Percentiles rank a stretch among this genome's conserved stretches.
phyloP scores from a whole-genome alignment of 2,888 invertebrate species.

The Lissonota sp. region DNA sequence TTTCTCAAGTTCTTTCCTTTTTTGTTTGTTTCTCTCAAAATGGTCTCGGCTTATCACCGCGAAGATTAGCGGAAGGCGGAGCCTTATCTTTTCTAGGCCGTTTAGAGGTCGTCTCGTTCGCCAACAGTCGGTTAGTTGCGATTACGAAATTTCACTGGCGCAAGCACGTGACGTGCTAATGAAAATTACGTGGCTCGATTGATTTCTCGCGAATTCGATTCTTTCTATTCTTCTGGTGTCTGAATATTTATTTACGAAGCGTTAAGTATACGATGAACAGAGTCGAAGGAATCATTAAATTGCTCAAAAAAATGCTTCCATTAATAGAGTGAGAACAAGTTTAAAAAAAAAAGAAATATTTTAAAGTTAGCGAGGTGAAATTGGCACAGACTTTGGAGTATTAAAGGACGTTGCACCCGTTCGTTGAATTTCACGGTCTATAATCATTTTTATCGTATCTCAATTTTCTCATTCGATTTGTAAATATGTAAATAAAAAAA shows the following conservation, averaged over 20 bases:
- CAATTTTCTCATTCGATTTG: constrained; percentile 33
- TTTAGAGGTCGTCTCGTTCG: constrained; percentile 76
- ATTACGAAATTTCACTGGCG: constrained; percentile 71
- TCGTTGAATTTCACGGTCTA: constrained; percentile 29
- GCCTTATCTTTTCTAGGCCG: constrained; percentile 78
- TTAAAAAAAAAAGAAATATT: constrained; percentile 35
- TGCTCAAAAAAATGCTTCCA: constrained; percentile 81
- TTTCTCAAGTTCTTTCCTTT: constrained; percentile 45
- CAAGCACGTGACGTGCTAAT: constrained; percentile 18
- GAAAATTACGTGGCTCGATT: constrained; percentile 33
- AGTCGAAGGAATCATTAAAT: constrained; percentile 74
- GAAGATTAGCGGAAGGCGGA: constrained; percentile 70
- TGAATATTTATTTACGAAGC: constrained; percentile 30
- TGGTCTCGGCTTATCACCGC: constrained; percentile 68
- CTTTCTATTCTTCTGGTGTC: constrained; percentile 9
- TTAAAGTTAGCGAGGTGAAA: constrained; percentile 18
- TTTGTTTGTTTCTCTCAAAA: constrained; percentile 55
- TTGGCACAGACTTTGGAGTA: constrained; percentile 28
- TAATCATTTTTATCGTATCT: constrained; percentile 16
- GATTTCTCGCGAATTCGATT: constrained; percentile 2
- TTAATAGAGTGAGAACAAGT: constrained; percentile 60
- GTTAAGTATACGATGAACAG: constrained; percentile 22
- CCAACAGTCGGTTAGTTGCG: constrained; percentile 66
- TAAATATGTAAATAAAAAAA: constrained; percentile 53
- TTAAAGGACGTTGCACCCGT: constrained; percentile 42